Evolutionary conservation across 2,888 invertebrate species (phyloP).

Genomic region (Watsonalla cultraria): DNA sequence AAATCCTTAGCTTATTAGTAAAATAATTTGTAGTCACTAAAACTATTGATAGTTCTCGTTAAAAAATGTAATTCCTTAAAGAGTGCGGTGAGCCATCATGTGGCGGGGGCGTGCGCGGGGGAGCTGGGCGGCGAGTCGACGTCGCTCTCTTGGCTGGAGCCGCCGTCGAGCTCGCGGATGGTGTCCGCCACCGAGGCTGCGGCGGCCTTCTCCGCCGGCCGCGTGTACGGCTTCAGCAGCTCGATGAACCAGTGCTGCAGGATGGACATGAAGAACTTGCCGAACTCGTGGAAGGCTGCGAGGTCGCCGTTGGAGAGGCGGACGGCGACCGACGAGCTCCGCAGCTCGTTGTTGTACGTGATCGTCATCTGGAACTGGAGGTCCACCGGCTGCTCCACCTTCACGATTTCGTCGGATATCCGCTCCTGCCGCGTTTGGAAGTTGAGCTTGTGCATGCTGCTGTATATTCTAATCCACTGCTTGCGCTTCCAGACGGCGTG

Average conservation of each 20-base stretch:
- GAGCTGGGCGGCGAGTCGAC: constrained; percentile 6
- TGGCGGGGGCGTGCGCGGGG: neutral
- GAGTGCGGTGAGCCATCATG: neutral
- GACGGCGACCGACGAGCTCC: constrained; percentile 23
- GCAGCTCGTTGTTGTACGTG: constrained; percentile 28
- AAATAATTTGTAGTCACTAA: constrained; percentile 32
- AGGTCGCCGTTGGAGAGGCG: constrained; percentile 31
- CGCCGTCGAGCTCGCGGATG: constrained; percentile 10
- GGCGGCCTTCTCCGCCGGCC: constrained; percentile 19
- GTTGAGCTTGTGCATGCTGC: constrained; percentile 10
- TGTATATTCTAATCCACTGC: constrained; percentile 26
- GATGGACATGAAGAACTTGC: constrained; percentile 39
- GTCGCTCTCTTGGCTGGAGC: constrained; percentile 11
- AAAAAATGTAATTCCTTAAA: constrained; percentile 3
- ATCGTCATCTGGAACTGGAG: constrained; percentile 40
- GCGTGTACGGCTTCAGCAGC: constrained; percentile 30
- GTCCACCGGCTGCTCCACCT: constrained; percentile 20
- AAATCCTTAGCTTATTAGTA: constrained; percentile 34
- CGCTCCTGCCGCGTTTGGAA: constrained; percentile 36
- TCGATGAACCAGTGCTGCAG: constrained; percentile 40
- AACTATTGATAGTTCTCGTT: constrained; percentile 24
- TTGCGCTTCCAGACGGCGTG: constrained; percentile 53
- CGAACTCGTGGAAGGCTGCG: constrained; percentile 40
- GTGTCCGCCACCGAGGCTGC: constrained; percentile 21
- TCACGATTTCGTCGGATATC: constrained; percentile 45